Percentiles rank a stretch among this genome's conserved stretches.
Conservation (phyloP, 2,113 vertebrate species). For the Laticauda colubrina region DNA sequence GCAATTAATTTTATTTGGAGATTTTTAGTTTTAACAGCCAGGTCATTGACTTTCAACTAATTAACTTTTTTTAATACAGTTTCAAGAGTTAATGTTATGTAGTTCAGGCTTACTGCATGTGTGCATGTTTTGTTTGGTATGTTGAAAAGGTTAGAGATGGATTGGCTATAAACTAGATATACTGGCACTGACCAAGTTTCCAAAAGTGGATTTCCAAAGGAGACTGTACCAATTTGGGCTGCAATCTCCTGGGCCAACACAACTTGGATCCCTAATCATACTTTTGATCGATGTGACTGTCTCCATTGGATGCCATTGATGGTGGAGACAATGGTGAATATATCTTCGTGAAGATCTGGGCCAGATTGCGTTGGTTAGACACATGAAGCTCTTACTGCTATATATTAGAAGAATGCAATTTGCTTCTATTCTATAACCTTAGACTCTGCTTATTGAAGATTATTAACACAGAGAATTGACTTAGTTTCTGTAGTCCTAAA, state of each 20-base stretch:
- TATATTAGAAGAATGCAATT: not conserved
- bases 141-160: not conserved
- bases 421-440: not conserved
- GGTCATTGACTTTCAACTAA: not conserved
- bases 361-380: not conserved
- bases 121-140: slow-evolving; percentile 26
- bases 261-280: not conserved
- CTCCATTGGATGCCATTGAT: not conserved
- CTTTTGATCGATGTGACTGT: not conserved
- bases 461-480: not conserved
- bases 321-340: not conserved
- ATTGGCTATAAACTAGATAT: not conserved
- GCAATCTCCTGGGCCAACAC: not conserved
- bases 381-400: not conserved
- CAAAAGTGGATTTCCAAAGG: not conserved
- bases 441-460: not conserved
- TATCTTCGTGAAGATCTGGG: not conserved
- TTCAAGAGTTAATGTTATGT: not conserved
- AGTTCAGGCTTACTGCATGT: not conserved
- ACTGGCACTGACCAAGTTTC: not conserved
- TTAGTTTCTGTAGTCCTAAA: not conserved
- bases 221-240: not conserved
- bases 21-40: not conserved
- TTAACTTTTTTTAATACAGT: not conserved
- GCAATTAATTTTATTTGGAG: not conserved